phyloP scores from a whole-genome alignment of 2,113 vertebrate species.

The Corythoichthys haematopterus region DNA sequence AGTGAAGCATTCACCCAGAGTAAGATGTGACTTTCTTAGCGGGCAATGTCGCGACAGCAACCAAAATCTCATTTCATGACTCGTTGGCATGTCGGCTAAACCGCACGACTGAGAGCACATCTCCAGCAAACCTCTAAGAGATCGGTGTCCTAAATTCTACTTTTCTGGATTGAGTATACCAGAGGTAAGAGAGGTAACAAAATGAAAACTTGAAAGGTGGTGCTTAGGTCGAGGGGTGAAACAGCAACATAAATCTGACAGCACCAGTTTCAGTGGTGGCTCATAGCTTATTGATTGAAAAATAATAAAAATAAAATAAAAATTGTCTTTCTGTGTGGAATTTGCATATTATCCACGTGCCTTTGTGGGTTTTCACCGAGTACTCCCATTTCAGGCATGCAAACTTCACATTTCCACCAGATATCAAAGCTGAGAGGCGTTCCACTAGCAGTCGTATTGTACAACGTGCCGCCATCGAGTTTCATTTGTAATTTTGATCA shows the following conservation, averaged over 20 bases:
- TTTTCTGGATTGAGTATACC: conserved; percentile 42
- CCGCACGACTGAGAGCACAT: conserved; percentile 41
- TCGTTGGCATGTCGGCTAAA: conserved; percentile 69
- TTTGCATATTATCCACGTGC: conserved; percentile 16
- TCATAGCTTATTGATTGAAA: conserved; percentile 73
- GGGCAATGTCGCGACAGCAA: conserved; percentile 54
- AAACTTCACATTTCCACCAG: too few relatives aligned
- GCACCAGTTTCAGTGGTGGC: conserved; percentile 56
- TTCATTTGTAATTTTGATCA: not conserved
- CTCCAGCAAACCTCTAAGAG: conserved; percentile 37
- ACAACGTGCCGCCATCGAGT: too few relatives aligned
- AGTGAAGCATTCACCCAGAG: conserved; percentile 52
- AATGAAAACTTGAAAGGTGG: conserved; percentile 36
- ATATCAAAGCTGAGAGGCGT: too few relatives aligned
- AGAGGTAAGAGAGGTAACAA: conserved; percentile 44
- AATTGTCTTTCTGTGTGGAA: not conserved
- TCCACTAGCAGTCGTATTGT: too few relatives aligned
- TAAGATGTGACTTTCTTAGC: conserved; percentile 58
- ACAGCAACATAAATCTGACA: conserved; percentile 41
- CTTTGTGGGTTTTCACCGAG: too few relatives aligned
- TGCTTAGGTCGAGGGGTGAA: conserved; percentile 33
- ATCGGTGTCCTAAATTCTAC: conserved; percentile 36
- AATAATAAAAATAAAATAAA: too few relatives aligned
- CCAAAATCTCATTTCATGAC: conserved; percentile 74
- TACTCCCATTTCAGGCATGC: too few relatives aligned